Evolutionary conservation across 1,140 invertebrate genomes (phyloP).

Genomic region (Macrosteles quadrilineatus): DNA sequence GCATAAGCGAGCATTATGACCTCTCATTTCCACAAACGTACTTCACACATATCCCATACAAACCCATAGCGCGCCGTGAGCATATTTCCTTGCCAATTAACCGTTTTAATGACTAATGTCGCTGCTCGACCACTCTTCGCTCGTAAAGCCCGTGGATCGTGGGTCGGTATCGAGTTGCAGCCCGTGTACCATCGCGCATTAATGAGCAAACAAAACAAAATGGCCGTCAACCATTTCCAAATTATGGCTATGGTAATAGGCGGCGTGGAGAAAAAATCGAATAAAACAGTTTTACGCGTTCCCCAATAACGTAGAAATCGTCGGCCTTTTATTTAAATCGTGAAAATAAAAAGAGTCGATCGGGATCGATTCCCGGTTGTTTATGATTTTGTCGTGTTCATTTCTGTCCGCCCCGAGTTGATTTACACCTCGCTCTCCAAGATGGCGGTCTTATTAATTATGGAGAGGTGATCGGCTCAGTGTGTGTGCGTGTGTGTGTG

Average conservation of each 20-base stretch:
- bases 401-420: not conserved
- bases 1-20: too few relatives aligned
- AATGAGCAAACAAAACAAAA: constrained; percentile 28
- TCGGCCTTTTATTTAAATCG: not conserved
- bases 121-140: not conserved
- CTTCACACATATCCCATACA: too few relatives aligned
- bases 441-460: constrained; percentile 18
- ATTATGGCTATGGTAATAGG: constrained; percentile 29
- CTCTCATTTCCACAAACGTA: too few relatives aligned
- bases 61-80: too few relatives aligned
- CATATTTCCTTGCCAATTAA: too few relatives aligned
- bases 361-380: not conserved
- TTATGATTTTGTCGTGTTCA: constrained; percentile 2
- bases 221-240: constrained; percentile 27
- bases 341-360: constrained; percentile 7
- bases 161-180: constrained; percentile 7
- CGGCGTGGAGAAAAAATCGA: constrained; percentile 1
- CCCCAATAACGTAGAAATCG: constrained; percentile 7
- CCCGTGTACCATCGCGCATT: constrained; percentile 21
- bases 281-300: constrained; percentile 22
- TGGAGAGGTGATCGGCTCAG: not conserved
- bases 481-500: not conserved
- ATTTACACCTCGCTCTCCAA: not conserved
- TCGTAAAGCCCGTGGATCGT: not conserved
- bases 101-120: too few relatives aligned